Percentiles rank a stretch among this genome's conserved stretches.
Evolutionary conservation across 92 coral and sea anemone genomes (phyloP).

Genomic region (Parazoanthus atlanticus): DNA sequence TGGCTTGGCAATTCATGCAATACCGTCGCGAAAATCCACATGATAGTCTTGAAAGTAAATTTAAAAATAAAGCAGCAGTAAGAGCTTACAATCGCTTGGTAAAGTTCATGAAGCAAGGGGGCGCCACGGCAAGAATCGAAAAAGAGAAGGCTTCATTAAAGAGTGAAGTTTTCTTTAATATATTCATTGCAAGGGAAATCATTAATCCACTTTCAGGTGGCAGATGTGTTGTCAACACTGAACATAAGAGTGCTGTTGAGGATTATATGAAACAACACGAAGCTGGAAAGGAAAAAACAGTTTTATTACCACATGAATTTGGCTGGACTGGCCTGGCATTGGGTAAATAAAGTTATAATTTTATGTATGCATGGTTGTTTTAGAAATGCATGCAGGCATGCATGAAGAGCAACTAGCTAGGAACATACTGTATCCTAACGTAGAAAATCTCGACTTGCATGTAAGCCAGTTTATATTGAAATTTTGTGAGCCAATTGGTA

Average conservation of each 20-base stretch:
- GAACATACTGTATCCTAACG: not conserved
- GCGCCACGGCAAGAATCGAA: not conserved
- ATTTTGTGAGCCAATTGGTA: not conserved
- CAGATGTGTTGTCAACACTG: not conserved
- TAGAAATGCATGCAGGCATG: not conserved
- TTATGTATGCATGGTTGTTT: not conserved
- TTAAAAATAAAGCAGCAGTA: no score
- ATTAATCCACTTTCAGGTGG: not conserved
- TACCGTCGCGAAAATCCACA: no score
- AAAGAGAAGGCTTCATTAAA: not conserved
- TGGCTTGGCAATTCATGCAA: no score
- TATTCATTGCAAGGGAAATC: not conserved
- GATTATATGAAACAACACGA: not conserved
- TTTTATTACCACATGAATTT: not conserved
- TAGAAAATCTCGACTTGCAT: not conserved
- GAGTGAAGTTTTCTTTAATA: not conserved
- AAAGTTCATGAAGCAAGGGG: not conserved
- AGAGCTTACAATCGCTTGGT: no score
- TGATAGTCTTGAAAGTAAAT: no score
- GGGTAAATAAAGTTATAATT: not conserved
- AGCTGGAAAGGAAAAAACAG: not conserved
- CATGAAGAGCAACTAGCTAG: not conserved
- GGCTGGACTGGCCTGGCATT: slow-evolving; percentile 1
- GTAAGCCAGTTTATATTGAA: not conserved
- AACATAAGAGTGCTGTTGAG: slow-evolving; percentile 1